A percentile compares a stretch with the other conserved stretches of the same genome.
Evolutionary conservation across 2,797 vertebrate species (phyloP).

Genomic region (Melopsittacus undulatus): DNA sequence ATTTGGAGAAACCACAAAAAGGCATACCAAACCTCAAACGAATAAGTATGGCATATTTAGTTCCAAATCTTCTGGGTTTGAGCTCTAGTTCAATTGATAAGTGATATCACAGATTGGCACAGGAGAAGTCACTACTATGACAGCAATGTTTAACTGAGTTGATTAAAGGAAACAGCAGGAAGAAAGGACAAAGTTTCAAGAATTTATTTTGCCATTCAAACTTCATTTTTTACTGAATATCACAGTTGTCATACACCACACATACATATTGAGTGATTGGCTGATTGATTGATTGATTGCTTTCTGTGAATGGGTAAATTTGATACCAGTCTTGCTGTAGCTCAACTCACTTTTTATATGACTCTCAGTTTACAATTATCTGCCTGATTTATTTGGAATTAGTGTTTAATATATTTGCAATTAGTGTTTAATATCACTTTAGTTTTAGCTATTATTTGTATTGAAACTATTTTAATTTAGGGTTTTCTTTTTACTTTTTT

Average conservation of each 20-base stretch:
- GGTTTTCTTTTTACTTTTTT: not conserved
- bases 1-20: not conserved
- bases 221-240: not conserved
- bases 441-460: not conserved
- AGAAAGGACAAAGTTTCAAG: not conserved
- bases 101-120: not conserved
- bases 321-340: not conserved
- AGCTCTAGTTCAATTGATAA: not conserved
- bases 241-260: fast-evolving
- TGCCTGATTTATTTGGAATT: not conserved
- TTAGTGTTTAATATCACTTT: not conserved
- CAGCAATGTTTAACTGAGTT: not conserved
- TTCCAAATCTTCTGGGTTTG: not conserved
- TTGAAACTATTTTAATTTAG: not conserved
- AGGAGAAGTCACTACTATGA: not conserved
- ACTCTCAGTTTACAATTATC: not conserved
- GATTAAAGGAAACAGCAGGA: not conserved
- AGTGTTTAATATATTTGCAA: not conserved
- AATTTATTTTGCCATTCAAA: not conserved
- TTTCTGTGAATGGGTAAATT: not conserved
- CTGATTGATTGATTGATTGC: not conserved
- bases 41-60: not conserved
- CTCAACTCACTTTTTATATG: not conserved
- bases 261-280: not conserved
- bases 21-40: not conserved